Evolutionary conservation across 1,140 invertebrate species (phyloP).

Genomic region (Manduca sexta): DNA sequence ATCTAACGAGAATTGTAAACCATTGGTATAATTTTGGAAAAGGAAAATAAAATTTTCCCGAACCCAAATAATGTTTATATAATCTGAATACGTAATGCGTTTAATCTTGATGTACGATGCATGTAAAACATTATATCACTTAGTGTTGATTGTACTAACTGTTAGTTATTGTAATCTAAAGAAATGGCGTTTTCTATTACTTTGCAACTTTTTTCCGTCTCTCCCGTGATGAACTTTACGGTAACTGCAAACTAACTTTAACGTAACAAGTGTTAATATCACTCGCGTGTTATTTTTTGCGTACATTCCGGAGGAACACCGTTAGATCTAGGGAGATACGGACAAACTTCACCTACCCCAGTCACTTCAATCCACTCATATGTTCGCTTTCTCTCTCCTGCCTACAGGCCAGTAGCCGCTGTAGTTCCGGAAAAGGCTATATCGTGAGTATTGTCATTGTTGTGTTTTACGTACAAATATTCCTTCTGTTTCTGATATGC

Average conservation of each 20-base stretch:
- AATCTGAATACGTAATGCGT: conserved; percentile 1
- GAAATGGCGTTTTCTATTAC: conserved; percentile 27
- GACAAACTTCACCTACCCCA: conserved; percentile 35
- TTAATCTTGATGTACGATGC: conserved; percentile 12
- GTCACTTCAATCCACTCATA: conserved; percentile 63
- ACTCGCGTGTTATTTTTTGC: not conserved
- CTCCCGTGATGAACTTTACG: conserved; percentile 7
- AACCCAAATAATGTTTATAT: too few relatives aligned
- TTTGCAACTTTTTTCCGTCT: conserved; percentile 34
- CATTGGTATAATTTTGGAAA: too few relatives aligned
- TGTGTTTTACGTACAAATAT: conserved; percentile 38
- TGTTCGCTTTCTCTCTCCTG: conserved; percentile 70
- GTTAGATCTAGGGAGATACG: conserved; percentile 29
- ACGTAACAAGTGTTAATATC: too few relatives aligned
- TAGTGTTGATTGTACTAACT: conserved; percentile 30
- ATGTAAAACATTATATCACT: conserved; percentile 26
- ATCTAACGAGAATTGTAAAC: too few relatives aligned
- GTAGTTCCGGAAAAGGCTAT: conserved; percentile 91
- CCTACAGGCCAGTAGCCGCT: conserved; percentile 87
- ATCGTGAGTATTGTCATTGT: conserved; percentile 82
- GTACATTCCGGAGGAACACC: not conserved
- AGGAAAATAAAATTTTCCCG: too few relatives aligned
- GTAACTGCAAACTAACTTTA: too few relatives aligned
- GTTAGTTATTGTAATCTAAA: conserved; percentile 29
- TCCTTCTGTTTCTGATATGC: conserved; percentile 22